A percentile compares a stretch with the other conserved stretches of the same genome.
Evolutionary conservation across 2,113 vertebrate species (phyloP).

Genomic region (Chinchilla lanigera): DNA sequence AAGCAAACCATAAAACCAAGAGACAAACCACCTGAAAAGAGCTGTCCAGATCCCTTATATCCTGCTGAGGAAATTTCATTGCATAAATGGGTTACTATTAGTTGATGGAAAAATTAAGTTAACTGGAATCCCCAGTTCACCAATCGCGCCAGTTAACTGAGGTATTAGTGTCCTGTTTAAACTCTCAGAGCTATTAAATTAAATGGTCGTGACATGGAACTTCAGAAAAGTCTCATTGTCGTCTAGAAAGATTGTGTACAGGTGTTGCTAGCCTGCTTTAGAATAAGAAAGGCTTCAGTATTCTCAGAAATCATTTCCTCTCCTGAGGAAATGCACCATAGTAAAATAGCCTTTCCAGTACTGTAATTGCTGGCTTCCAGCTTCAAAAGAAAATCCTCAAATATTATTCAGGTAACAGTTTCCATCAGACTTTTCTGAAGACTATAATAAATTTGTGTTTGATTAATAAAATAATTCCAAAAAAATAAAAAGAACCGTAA

Average conservation of each 20-base stretch:
- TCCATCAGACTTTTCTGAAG: conserved; percentile 54
- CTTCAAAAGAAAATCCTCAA: conserved; percentile 73
- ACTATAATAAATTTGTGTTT: conserved; percentile 35
- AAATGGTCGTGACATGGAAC: conserved; percentile 80
- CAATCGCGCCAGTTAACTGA: conserved; percentile 70
- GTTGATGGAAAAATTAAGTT: conserved; percentile 79
- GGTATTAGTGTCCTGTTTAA: conserved; percentile 79
- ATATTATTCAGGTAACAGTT: conserved; percentile 50
- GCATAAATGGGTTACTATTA: conserved; percentile 77
- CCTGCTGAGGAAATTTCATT: conserved; percentile 75
- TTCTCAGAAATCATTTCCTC: conserved; percentile 81
- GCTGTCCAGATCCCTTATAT: conserved; percentile 58
- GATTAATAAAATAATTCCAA: conserved; percentile 68
- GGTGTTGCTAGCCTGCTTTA: conserved; percentile 74
- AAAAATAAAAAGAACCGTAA: neutral
- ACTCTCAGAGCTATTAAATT: conserved; percentile 81
- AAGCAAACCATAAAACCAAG: conserved; percentile 5
- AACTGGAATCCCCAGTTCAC: conserved; percentile 76
- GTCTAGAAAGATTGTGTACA: conserved; percentile 81
- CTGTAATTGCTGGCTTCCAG: conserved; percentile 40
- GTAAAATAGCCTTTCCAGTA: conserved; percentile 42
- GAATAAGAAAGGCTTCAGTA: conserved; percentile 78
- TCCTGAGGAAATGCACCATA: conserved; percentile 64
- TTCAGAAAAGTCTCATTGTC: conserved; percentile 82
- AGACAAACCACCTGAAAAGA: conserved; percentile 67